phyloP scores from a whole-genome alignment of 2,113 vertebrate genomes.

The Calonectris borealis region DNA sequence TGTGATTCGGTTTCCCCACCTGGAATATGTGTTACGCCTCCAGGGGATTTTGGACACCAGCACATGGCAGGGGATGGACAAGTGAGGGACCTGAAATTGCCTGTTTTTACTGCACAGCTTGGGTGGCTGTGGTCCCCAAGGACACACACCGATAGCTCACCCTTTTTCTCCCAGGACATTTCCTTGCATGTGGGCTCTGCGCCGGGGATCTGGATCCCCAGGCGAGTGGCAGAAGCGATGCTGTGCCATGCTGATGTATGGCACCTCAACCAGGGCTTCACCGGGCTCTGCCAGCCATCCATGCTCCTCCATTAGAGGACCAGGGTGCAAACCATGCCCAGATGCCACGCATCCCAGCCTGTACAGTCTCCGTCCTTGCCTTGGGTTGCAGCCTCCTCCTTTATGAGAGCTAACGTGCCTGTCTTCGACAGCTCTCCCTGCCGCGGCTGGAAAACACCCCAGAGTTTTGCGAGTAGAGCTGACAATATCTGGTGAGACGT shows the following conservation, averaged over 20 bases:
- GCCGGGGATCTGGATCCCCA: neutral
- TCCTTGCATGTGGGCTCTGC: neutral
- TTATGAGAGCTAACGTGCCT: neutral
- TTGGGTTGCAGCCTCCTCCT: neutral
- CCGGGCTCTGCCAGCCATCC: neutral
- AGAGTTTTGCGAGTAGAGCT: neutral
- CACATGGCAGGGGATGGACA: rapidly evolving
- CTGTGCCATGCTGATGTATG: neutral
- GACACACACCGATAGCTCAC: neutral
- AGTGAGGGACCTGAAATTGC: neutral
- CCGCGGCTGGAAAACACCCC: neutral
- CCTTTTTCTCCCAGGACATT: neutral
- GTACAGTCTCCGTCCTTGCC: neutral
- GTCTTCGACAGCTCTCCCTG: neutral
- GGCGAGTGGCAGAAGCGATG: neutral
- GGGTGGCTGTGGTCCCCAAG: neutral
- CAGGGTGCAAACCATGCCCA: neutral
- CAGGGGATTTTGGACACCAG: neutral
- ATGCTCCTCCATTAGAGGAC: neutral
- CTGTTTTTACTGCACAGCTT: neutral
- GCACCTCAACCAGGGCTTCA: neutral
- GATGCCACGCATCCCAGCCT: neutral
- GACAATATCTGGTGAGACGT: neutral
- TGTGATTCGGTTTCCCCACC: neutral
- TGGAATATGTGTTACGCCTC: neutral